phyloP scores from a whole-genome alignment of 2,888 invertebrate genomes.

The Pseudococcus jackbeardsleyi region DNA sequence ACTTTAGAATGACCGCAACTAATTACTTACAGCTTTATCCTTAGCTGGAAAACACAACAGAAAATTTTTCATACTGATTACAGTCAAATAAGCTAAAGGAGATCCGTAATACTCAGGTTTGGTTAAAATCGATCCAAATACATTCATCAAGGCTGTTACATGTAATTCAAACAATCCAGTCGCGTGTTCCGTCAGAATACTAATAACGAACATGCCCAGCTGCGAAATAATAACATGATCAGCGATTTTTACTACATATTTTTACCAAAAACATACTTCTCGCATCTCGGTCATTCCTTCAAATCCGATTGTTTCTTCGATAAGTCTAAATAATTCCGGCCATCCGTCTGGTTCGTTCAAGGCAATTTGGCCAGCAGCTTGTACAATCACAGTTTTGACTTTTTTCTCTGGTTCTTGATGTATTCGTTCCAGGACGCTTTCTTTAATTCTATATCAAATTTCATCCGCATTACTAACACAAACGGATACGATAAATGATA shows the following conservation, averaged over 20 bases:
- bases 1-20: not conserved
- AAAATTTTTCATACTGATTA: constrained; percentile 59
- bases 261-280: constrained; percentile 5
- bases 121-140: constrained; percentile 41
- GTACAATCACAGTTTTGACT: constrained; percentile 61
- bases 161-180: constrained; percentile 54
- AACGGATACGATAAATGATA: too few relatives aligned
- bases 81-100: constrained; percentile 49
- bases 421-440: constrained; percentile 56
- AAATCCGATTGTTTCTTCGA: constrained; percentile 52
- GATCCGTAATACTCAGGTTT: constrained; percentile 58
- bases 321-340: constrained; percentile 39
- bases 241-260: not conserved
- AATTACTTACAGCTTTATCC: constrained; percentile 45
- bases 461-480: not conserved
- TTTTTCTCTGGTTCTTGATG: constrained; percentile 58
- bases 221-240: not conserved
- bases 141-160: constrained; percentile 19
- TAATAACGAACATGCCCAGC: constrained; percentile 59
- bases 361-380: constrained; percentile 57
- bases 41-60: constrained; percentile 39
- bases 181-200: constrained; percentile 57
- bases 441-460: constrained; percentile 28
- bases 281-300: constrained; percentile 58
- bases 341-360: constrained; percentile 56